Conservation (phyloP, 1,140 invertebrate genomes). For the Drosophila burlai region DNA sequence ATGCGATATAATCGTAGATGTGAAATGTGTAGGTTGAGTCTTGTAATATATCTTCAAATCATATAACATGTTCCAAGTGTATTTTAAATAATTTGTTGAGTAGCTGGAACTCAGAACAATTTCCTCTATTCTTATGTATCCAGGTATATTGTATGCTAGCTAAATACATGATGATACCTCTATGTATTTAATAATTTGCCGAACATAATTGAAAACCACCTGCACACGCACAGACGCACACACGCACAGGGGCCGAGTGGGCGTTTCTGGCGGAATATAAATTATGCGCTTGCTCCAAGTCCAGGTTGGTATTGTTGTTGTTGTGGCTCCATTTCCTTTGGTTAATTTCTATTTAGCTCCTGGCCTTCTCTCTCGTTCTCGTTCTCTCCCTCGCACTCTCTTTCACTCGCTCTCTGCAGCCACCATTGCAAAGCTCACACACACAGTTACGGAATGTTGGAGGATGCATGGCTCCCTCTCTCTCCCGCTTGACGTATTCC, state of each 20-base stretch:
- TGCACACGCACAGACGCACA: slow-evolving; percentile 23
- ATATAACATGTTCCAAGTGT: background rate
- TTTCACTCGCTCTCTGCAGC: slow-evolving; percentile 15
- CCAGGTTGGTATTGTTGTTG: slow-evolving; percentile 42
- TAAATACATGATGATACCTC: slow-evolving; percentile 15
- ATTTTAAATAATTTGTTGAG: slow-evolving; percentile 8
- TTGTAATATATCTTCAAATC: background rate
- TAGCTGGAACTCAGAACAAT: slow-evolving; percentile 1
- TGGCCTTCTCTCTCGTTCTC: slow-evolving; percentile 30
- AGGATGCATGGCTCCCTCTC: slow-evolving; percentile 28
- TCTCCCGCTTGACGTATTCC: slow-evolving; percentile 18
- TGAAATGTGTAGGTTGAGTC: background rate
- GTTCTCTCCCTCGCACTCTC: background rate
- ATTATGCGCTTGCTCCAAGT: slow-evolving; percentile 72
- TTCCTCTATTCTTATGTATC: slow-evolving; percentile 6
- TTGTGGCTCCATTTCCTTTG: slow-evolving; percentile 35
- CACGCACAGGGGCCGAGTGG: slow-evolving; percentile 47
- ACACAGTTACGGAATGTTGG: background rate
- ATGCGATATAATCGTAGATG: background rate
- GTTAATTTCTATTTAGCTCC: slow-evolving; percentile 57
- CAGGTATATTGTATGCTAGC: background rate
- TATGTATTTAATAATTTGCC: slow-evolving; percentile 20
- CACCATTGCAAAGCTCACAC: slow-evolving; percentile 39
- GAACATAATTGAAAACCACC: slow-evolving; percentile 43
- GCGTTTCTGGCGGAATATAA: slow-evolving; percentile 62